Conservation (phyloP, 2,113 vertebrate genomes). For the Hydrochoerus hydrochaeris region DNA sequence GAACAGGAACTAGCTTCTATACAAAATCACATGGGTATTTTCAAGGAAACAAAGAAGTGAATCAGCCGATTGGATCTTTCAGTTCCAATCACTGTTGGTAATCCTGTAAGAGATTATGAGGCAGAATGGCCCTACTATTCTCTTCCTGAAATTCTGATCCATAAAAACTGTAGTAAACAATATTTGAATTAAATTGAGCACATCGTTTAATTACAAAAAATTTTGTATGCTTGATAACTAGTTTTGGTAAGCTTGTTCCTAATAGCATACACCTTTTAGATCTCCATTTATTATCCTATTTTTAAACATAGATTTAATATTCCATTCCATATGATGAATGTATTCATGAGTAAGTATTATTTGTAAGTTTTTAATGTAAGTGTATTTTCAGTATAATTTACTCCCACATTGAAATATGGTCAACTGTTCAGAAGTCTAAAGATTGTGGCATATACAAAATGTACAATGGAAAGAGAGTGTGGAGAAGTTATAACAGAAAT, state of each 20-base stretch:
- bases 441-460: neutral
- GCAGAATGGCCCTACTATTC: neutral
- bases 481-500: neutral
- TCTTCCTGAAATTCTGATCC: neutral
- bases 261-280: neutral
- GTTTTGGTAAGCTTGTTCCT: neutral
- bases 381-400: neutral
- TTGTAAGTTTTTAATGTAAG: neutral
- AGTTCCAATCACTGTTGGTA: neutral
- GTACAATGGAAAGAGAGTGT: neutral
- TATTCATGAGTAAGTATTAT: neutral
- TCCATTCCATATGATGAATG: neutral
- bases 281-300: neutral
- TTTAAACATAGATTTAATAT: neutral
- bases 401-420: neutral
- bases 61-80: neutral
- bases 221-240: neutral
- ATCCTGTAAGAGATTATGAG: neutral
- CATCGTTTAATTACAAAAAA: neutral
- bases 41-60: neutral
- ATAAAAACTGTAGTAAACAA: neutral
- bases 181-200: neutral
- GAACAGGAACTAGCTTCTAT: neutral
- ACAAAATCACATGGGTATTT: neutral
- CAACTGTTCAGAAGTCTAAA: neutral